phyloP scores from a whole-genome alignment of 53 echinoderm and acorn worm genomes.

The Antedon mediterranea region DNA sequence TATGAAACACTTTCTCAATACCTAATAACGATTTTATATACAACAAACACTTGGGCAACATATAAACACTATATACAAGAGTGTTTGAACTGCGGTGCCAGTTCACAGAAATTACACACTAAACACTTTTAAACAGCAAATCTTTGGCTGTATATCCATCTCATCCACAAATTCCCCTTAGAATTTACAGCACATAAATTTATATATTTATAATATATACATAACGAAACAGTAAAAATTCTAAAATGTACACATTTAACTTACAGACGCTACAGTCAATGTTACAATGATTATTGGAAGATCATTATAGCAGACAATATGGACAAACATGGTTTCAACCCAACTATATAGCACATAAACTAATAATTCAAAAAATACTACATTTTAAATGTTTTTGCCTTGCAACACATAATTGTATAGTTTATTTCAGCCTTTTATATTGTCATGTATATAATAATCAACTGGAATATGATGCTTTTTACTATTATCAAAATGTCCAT shows the following conservation, averaged over 20 bases:
- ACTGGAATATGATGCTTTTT: no score
- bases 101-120: background rate
- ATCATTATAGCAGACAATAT: background rate
- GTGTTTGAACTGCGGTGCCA: background rate
- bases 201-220: background rate
- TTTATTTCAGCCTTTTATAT: background rate
- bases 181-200: background rate
- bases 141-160: background rate
- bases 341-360: no score
- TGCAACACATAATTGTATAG: background rate
- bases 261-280: background rate
- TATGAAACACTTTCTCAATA: background rate
- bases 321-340: no score
- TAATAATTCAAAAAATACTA: no score
- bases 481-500: no score
- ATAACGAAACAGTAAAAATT: background rate
- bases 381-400: no score
- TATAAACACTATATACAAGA: background rate
- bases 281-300: background rate
- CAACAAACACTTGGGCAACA: background rate
- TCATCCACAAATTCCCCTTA: background rate
- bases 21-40: background rate
- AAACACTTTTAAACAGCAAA: background rate
- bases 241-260: no score
- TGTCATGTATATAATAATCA: no score